Conservation (phyloP, 2,888 invertebrate species). For the Nemoura dubitans region DNA sequence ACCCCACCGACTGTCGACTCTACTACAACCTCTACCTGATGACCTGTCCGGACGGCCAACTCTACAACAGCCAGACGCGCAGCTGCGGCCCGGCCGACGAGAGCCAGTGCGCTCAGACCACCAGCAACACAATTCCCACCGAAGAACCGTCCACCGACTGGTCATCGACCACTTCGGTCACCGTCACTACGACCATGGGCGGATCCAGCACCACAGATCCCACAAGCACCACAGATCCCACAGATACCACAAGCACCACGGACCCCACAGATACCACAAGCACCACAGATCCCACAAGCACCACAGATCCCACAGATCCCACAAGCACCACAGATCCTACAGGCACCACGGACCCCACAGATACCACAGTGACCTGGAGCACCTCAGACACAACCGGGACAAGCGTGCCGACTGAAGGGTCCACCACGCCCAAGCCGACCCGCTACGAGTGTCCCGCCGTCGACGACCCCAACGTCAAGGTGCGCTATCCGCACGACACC, state of each 20-base stretch:
- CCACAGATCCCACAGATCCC: no score
- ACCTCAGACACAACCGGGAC: background rate
- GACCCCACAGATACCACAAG: no score
- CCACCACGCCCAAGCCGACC: background rate
- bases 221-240: no score
- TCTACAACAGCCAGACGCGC: background rate
- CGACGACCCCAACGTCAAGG: background rate
- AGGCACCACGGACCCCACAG: no score
- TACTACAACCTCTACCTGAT: background rate
- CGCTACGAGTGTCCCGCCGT: background rate
- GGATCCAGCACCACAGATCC: slow-evolving; percentile 2
- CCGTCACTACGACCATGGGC: no score
- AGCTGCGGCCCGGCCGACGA: background rate
- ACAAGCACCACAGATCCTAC: no score
- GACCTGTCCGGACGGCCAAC: background rate
- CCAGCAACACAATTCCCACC: background rate
- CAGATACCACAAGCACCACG: no score
- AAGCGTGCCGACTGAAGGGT: background rate
- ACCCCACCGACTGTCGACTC: background rate
- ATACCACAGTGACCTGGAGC: background rate
- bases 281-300: no score
- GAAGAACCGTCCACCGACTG: background rate
- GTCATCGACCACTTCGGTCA: background rate
- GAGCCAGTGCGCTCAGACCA: background rate
- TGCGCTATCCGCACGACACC: slow-evolving; percentile 1